Conservation (phyloP, 2,797 vertebrate genomes). For the Danio aesculapii region DNA sequence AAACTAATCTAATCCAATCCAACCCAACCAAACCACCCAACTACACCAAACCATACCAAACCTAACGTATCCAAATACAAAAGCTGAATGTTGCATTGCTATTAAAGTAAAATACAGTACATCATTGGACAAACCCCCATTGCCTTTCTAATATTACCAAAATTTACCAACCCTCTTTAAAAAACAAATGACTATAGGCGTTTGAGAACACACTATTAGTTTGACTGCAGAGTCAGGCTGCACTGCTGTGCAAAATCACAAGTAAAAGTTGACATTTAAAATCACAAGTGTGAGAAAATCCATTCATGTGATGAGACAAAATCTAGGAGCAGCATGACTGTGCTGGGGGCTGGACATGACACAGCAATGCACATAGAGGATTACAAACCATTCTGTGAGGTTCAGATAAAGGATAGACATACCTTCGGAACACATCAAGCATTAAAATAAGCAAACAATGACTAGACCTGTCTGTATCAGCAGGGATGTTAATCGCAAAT, state of each 20-base stretch:
- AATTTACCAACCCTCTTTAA: neutral
- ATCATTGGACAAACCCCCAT: neutral
- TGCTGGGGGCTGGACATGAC: slow-evolving; percentile 5
- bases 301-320: slow-evolving; percentile 12
- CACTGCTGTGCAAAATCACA: slow-evolving; percentile 6
- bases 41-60: too few relatives aligned
- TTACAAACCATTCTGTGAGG: slow-evolving; percentile 29
- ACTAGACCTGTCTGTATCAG: slow-evolving; percentile 22
- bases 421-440: slow-evolving; percentile 36
- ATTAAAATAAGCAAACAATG: slow-evolving; percentile 57
- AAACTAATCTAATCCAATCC: too few relatives aligned
- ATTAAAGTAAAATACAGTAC: neutral
- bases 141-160: neutral
- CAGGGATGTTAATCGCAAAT: slow-evolving; percentile 33
- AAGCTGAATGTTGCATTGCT: neutral
- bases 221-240: too few relatives aligned
- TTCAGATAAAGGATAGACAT: slow-evolving; percentile 47
- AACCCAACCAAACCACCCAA: too few relatives aligned
- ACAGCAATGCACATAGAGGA: slow-evolving; percentile 22
- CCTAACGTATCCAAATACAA: too few relatives aligned
- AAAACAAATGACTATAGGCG: neutral
- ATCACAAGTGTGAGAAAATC: neutral
- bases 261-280: neutral
- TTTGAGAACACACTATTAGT: neutral
- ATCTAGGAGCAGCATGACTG: slow-evolving; percentile 33